A percentile compares a stretch with the other conserved stretches of the same genome.
Conservation (phyloP, 2,888 invertebrate genomes). For the Nymphalis c-album region DNA sequence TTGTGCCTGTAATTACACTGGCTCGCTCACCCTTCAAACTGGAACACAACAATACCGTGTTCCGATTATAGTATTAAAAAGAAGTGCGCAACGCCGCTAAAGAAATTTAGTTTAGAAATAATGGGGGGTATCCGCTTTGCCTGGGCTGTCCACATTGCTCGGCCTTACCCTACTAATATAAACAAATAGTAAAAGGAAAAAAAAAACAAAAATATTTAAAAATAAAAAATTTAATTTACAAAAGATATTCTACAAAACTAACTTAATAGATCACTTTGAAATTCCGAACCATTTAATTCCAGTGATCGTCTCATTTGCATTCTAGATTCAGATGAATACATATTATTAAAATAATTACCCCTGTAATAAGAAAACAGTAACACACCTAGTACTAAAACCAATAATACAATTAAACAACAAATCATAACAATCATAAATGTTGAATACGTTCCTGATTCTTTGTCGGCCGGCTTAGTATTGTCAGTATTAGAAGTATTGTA, state of each 20-base stretch:
- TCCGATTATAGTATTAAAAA: too few relatives aligned
- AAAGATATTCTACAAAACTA: constrained; percentile 18
- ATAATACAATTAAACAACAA: constrained; percentile 47
- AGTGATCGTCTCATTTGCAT: constrained; percentile 52
- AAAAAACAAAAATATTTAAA: too few relatives aligned
- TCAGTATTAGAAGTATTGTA: constrained; percentile 32
- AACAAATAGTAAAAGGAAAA: too few relatives aligned
- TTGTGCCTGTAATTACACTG: too few relatives aligned
- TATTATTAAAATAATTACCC: constrained; percentile 24
- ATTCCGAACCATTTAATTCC: constrained; percentile 52
- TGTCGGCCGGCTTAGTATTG: constrained; percentile 10
- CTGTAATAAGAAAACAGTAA: constrained; percentile 37
- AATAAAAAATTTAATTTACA: neutral
- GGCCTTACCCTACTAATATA: too few relatives aligned
- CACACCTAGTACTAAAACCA: constrained; percentile 42
- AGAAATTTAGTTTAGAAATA: too few relatives aligned
- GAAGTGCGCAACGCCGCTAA: too few relatives aligned
- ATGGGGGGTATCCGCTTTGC: too few relatives aligned
- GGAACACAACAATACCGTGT: too few relatives aligned
- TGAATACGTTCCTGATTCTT: constrained; percentile 27
- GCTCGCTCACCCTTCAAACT: too few relatives aligned
- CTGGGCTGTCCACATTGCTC: too few relatives aligned
- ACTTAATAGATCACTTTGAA: constrained; percentile 46
- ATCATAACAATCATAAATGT: constrained; percentile 41
- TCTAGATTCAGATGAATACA: constrained; percentile 45